Base-by-base conservation (phyloP, 1,140 invertebrate genomes). In the Pachyrhynchus sulphureomaculatus region DNA sequence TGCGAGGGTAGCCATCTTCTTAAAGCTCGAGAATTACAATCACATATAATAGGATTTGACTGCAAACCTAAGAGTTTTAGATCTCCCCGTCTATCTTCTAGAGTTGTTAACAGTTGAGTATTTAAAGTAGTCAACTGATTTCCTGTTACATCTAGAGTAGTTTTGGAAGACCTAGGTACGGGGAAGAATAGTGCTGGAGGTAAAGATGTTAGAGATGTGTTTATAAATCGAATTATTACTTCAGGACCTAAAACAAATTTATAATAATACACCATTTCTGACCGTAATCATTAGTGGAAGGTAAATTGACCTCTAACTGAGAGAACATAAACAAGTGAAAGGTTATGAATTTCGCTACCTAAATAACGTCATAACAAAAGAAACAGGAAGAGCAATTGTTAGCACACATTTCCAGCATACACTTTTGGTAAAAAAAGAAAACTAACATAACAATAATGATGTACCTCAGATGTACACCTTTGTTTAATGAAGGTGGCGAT, bases 171-270 rank as follows among this genome's bases (percentile, higher is more conserved):
- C 68, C 91, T 83, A 0, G 93, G 93, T n/a, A 96, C 83, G 0
- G 92, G 90, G 68, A 94, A 92, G 47, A 96, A 84, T 17, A 95
- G 71, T 0, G 91, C 86, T 4, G 90, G 86, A 2, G 91, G 90
- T 57, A 95, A 78, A 0, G 81, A 78, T 23, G 83, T 84, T 1
- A 95, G 72, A 1, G 89, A 92, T 1, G 92, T 94, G 70, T 94
- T 91, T 12, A 84, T 82, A 9, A 96, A 74, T 44, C 84, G 81
- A 10, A 96, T 83, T 1, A 79, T 80, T n/a, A 95, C 80, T 8
- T 82, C 73, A 12, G 82, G 82, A 23, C 66, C 65, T 67, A 54
- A 63, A 56, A 49, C n/a, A n/a, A n/a, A n/a, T n/a, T n/a, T n/a
- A n/a, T n/a, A n/a, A n/a, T n/a, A n/a, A n/a, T n/a, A n/a, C n/a